Evolutionary conservation across 2,888 invertebrate species (phyloP).

Genomic region (Horisme vitalbata): DNA sequence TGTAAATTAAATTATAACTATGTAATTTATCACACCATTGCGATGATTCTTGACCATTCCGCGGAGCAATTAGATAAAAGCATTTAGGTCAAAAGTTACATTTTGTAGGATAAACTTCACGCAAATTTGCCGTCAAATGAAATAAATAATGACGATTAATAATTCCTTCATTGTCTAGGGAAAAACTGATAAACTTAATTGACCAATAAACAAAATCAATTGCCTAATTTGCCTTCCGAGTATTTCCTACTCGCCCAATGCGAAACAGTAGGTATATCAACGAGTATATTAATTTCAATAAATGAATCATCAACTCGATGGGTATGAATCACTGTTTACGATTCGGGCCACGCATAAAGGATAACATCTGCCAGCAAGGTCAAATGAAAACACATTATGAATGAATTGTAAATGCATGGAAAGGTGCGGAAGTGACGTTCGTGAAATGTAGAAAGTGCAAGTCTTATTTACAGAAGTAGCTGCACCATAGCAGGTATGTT

Average conservation of each 20-base stretch:
- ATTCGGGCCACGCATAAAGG: conserved; percentile 59
- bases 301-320: conserved; percentile 59
- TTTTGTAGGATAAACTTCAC: no score
- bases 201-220: conserved; percentile 23
- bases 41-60: no score
- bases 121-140: no score
- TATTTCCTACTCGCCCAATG: conserved; percentile 19
- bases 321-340: conserved; percentile 59
- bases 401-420: conserved; percentile 56
- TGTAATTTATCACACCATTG: no score
- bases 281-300: conserved; percentile 24
- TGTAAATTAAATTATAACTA: no score
- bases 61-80: no score
- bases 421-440: conserved; percentile 62
- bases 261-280: conserved; percentile 12
- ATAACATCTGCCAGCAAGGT: conserved; percentile 48
- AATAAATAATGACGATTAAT: conserved; percentile 1
- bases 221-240: conserved; percentile 7
- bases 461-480: conserved; percentile 58
- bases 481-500: conserved; percentile 61
- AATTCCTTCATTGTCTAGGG: conserved; percentile 1
- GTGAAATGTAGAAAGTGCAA: conserved; percentile 72
- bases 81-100: no score
- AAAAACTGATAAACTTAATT: conserved; percentile 12
- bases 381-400: conserved; percentile 48